Evolutionary conservation across 2,113 vertebrate species (phyloP), one percentile per base, ranked within the genome.

Genomic region (Ellobius talpinus): DNA sequence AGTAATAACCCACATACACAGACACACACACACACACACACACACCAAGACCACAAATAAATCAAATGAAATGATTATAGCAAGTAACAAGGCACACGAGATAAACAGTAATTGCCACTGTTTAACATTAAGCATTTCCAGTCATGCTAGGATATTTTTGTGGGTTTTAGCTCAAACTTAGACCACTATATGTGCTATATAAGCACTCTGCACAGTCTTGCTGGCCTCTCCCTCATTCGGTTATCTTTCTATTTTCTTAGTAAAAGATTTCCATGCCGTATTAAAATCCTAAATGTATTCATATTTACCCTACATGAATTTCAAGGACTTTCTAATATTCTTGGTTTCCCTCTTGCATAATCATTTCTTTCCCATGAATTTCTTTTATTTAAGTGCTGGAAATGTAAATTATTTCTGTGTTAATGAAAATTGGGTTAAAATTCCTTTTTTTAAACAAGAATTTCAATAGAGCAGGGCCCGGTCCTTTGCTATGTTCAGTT

Each of bases 371-470:
- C 52, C 21, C 3, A 7, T 31, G 12, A 3, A 36, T 65, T 86
- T 66, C 58, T 95, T 47, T 88, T 73, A 87, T 26, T 72, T 70
- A 66, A n/a, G 31, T 68, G 72, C 26, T 85, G 13, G 24, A 92
- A 70, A 79, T 87, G 4, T 63, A 90, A 90, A 79, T 74, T 70
- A 26, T 4, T 39, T 90, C 7, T 45, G 58, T 55, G 3, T 7
- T 63, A 87, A 90, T 90, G 36, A 92, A 95, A 85, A 85, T 88
- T 90, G 31, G 24, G 19, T 55, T 74, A 16, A 77, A 33, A 36
- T 12, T 24, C 7, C 33, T 9, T 84, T 31, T 76, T 85, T 89
- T 26, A 85, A 39, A 45, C 10, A 26, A 74, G 17, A 39, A 85
- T 24, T 85, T 93, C 39, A 79, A 52, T 42, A 31, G 36, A 33